Conservation (phyloP, 23 tunicate species). For the Ascidia mentula region DNA sequence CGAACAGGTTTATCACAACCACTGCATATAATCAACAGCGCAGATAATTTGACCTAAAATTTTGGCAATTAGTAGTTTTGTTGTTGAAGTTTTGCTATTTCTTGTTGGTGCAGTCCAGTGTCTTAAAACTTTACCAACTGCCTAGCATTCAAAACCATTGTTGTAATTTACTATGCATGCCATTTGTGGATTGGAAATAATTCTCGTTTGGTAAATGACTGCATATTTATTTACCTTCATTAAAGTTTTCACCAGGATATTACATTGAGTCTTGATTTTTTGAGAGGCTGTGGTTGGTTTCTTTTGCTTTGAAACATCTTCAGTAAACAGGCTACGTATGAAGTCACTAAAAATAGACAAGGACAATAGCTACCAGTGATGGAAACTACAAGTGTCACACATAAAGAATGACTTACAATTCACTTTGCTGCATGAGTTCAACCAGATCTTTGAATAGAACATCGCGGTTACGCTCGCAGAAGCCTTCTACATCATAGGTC, state of each 20-base stretch:
- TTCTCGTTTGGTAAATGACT: too few relatives aligned
- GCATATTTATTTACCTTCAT: slow-evolving; percentile 78
- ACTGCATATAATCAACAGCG: too few relatives aligned
- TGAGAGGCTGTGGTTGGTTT: slow-evolving; percentile 90
- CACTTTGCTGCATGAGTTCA: slow-evolving; percentile 89
- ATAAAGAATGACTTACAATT: slow-evolving; percentile 46
- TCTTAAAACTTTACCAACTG: too few relatives aligned
- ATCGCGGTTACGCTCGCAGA: slow-evolving; percentile 89
- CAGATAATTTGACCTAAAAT: too few relatives aligned
- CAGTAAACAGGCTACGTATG: slow-evolving; percentile 84
- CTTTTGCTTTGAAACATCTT: slow-evolving; percentile 66
- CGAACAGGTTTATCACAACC: too few relatives aligned
- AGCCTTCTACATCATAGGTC: slow-evolving; percentile 86
- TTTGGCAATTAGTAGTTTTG: too few relatives aligned
- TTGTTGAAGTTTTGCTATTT: too few relatives aligned
- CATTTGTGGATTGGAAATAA: too few relatives aligned
- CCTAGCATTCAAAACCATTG: too few relatives aligned
- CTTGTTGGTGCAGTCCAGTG: too few relatives aligned
- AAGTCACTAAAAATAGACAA: slow-evolving; percentile 59
- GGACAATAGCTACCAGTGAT: too few relatives aligned
- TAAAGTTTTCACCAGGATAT: slow-evolving; percentile 63
- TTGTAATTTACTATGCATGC: too few relatives aligned
- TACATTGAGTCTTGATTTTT: slow-evolving; percentile 91
- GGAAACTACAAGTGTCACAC: slow-evolving; percentile 8
- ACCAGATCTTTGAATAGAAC: slow-evolving; percentile 88